Conservation (phyloP, 2,888 invertebrate genomes). For the Hydraecia micacea region DNA sequence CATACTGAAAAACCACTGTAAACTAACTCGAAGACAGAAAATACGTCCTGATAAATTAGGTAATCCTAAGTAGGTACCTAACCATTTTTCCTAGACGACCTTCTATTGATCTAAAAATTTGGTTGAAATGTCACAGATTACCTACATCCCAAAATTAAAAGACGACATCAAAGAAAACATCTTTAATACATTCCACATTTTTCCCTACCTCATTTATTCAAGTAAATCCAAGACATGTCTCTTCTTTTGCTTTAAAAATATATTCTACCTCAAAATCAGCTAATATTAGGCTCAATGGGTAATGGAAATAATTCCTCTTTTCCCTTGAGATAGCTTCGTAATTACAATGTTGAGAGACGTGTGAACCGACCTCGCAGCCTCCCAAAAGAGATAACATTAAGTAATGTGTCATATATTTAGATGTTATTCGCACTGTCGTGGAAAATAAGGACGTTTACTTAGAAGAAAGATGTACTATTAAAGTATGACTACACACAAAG, state of each 20-base stretch:
- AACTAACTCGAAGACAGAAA: not conserved
- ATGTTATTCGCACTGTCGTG: slow-evolving; percentile 8
- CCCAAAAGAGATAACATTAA: slow-evolving; percentile 28
- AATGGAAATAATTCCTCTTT: slow-evolving; percentile 12
- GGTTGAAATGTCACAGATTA: not conserved
- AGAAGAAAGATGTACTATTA: not conserved
- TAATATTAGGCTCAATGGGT: slow-evolving; percentile 9
- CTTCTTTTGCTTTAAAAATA: slow-evolving; percentile 13
- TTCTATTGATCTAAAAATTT: not conserved
- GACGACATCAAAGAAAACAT: slow-evolving; percentile 13
- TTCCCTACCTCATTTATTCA: not conserved
- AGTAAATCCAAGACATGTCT: slow-evolving; percentile 7
- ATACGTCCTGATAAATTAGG: not conserved
- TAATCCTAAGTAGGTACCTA: not conserved
- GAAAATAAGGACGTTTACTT: not conserved
- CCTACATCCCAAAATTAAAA: slow-evolving; percentile 15
- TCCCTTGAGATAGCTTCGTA: slow-evolving; percentile 34
- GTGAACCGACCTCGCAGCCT: slow-evolving; percentile 13
- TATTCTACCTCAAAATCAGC: slow-evolving; percentile 16
- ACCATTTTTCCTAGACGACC: not conserved
- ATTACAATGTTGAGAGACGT: slow-evolving; percentile 41
- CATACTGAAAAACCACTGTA: not conserved
- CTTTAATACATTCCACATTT: not conserved
- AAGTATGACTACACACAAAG: not conserved
- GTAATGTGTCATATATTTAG: slow-evolving; percentile 10